phyloP scores from a whole-genome alignment of 2,888 invertebrate genomes.

The Amaurobius ferox region DNA sequence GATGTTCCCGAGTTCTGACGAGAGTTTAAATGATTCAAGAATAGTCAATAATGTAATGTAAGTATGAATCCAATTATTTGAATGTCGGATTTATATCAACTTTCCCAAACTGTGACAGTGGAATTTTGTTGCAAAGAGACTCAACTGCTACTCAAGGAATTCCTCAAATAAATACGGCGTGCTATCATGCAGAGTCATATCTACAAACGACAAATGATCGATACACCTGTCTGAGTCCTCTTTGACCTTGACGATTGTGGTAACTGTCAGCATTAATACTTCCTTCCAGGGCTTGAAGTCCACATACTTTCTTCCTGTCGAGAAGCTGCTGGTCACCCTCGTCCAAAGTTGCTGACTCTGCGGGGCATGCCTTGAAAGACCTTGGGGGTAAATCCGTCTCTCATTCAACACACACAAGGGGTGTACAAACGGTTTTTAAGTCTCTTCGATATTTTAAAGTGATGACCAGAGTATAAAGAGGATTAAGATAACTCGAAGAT shows the following conservation, averaged over 20 bases:
- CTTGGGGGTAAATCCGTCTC: conserved; percentile 42
- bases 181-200: background rate
- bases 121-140: background rate
- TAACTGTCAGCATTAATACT: background rate
- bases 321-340: background rate
- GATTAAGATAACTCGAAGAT: background rate
- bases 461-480: background rate
- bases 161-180: background rate
- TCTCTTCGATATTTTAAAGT: background rate
- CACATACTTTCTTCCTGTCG: no score
- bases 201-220: background rate
- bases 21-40: no score
- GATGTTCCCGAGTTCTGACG: no score
- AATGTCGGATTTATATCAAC: no score
- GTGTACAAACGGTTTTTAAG: conserved; percentile 13
- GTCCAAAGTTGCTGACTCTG: conserved; percentile 5
- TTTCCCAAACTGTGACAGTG: no score
- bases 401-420: conserved; percentile 36
- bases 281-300: background rate
- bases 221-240: background rate
- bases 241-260: background rate
- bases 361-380: conserved; percentile 48
- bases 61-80: no score
- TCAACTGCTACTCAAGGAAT: background rate
- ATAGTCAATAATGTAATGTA: no score